These are phyloP conservation scores for Recurvirostra avosetta DNA, from an alignment of 2,113 vertebrate species.

Conservation along the genomic window DNA sequence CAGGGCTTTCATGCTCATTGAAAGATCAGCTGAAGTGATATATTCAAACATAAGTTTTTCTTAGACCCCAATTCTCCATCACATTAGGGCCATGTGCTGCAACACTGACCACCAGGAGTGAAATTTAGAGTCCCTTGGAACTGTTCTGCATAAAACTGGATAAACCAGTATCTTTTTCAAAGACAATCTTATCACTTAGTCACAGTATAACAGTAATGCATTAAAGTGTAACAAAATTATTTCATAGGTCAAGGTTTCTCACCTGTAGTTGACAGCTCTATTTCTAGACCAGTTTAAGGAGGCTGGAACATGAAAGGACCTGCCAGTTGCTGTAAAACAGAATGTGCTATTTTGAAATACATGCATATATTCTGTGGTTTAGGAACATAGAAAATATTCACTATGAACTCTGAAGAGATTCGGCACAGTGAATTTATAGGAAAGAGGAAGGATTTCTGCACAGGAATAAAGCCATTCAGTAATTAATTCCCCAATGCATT, in stretches of 20 bases:
- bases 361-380: not conserved
- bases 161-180: not conserved
- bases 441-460: not conserved
- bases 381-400: not conserved
- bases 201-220: not conserved
- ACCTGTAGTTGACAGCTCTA: not conserved
- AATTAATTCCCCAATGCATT: not conserved
- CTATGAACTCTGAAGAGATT: not conserved
- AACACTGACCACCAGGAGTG: not conserved
- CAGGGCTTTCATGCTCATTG: not conserved
- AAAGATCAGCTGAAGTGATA: not conserved
- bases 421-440: not conserved
- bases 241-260: constrained; percentile 31
- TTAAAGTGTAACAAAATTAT: constrained; percentile 30
- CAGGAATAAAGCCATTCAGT: not conserved
- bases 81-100: not conserved
- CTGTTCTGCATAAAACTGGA: not conserved
- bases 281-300: not conserved
- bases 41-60: not conserved
- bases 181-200: not conserved
- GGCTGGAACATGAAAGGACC: not conserved
- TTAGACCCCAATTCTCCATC: not conserved
- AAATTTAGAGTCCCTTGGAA: not conserved
- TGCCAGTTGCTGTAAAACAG: not conserved
- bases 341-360: not conserved